Evolutionary conservation across 1,140 invertebrate species (phyloP), one percentile per base, ranked within the genome.

Genomic region (Lepidotrigona ventralis): DNA sequence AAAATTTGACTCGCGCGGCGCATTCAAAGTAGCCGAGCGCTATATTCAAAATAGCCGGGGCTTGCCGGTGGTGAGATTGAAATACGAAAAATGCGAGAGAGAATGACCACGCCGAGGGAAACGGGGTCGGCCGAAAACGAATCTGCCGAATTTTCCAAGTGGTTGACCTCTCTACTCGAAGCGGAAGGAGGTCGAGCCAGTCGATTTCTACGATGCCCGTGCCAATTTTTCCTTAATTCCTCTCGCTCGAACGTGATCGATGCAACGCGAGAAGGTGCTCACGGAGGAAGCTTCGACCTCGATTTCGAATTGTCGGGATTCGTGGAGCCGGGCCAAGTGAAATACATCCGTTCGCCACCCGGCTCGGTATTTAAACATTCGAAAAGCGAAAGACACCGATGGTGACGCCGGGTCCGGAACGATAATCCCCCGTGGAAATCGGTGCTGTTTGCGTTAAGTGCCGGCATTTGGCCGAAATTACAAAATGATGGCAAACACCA

Each of bases 81-180:
- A 79, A 84, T 72, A 58, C 69, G 82, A 80, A 73, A 33, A 84
- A 84, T 79, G 68, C 53, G 76, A 68, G 70, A 56, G 60, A 64
- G 53, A 70, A 56, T 71, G 76, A 83, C 81, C 72, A 51, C n/a
- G 11, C n/a, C 51, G 53, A 19, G 39, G 53, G 26, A 69, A 71
- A 78, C 5, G 23, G 54, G 23, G 2, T 15, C 21, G 21, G 39
- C 51, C 66, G 23, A 29, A 66, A 83, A 78, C 71, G 60, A 75
- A 68, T 56, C 29, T n/a, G 23, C 26, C 54, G 64, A 77, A 82
- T 82, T 82, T 82, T 69, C 75, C n/a, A n/a, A 70, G 66, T 29
- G 26, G 81, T 78, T 60, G 74, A 83, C 66, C 66, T 54, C 54
- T 46, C 39, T 68, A 2, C 26, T n/a, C 58, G 29, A 17, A 9